phyloP scores from a whole-genome alignment of 2,113 vertebrate genomes.

The Heterocephalus glaber region DNA sequence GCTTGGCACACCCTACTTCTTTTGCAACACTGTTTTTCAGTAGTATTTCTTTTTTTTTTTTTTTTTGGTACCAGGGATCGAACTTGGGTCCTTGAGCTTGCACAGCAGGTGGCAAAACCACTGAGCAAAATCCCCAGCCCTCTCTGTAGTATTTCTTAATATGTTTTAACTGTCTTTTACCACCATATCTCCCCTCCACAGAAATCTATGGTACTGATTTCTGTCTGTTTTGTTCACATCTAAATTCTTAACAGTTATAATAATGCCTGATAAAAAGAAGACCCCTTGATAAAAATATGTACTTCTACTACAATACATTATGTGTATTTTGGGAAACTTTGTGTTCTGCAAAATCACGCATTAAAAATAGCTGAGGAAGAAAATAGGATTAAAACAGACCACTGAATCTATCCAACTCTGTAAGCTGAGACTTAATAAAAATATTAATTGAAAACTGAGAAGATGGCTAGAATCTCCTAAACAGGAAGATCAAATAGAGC shows the following conservation, averaged over 20 bases:
- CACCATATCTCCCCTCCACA: neutral
- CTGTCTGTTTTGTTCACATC: neutral
- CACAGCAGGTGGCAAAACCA: too few relatives aligned
- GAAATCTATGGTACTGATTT: neutral
- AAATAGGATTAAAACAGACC: neutral
- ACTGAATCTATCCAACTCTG: neutral
- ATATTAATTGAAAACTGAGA: neutral
- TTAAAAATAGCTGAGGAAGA: conserved; percentile 27
- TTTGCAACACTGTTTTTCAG: neutral
- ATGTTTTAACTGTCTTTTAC: neutral
- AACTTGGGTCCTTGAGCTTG: too few relatives aligned
- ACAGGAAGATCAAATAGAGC: neutral
- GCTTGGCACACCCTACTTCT: neutral
- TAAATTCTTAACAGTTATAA: neutral
- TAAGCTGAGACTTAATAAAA: conserved; percentile 16
- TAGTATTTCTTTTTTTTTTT: conserved; percentile 15
- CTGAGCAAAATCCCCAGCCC: too few relatives aligned
- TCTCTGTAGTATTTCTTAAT: conserved; percentile 26
- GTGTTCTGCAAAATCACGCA: conserved; percentile 19
- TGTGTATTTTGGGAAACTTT: neutral
- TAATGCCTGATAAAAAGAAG: neutral
- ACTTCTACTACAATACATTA: neutral
- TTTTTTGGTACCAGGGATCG: too few relatives aligned
- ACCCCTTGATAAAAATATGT: neutral
- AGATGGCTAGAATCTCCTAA: neutral